phyloP scores from a whole-genome alignment of 2,113 vertebrate species.

The Heterotis niloticus region DNA sequence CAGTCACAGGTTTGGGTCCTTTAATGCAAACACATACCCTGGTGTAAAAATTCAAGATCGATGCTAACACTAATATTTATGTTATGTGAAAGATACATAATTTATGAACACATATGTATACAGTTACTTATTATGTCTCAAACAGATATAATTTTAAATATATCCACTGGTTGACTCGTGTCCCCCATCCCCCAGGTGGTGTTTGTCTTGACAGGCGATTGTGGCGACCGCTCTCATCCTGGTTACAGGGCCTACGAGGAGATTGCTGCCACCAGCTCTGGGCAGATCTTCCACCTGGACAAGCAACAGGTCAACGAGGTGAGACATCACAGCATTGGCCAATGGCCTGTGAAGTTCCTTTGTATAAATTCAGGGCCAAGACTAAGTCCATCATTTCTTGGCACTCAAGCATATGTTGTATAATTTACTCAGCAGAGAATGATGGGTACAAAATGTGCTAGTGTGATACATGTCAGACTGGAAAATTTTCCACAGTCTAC shows the following conservation, averaged over 20 bases:
- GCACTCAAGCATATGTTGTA: not conserved
- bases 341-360: not conserved
- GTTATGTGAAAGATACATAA: too few species aligned
- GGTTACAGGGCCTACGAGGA: conserved; percentile 87
- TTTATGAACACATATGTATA: too few species aligned
- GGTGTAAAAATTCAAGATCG: too few species aligned
- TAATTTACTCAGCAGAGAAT: not conserved
- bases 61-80: too few species aligned
- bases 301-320: conserved; percentile 94
- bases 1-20: conserved; percentile 77
- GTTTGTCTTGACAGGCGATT: conserved; percentile 90
- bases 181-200: conserved; percentile 67
- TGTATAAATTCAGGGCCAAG: too few species aligned
- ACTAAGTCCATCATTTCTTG: not conserved
- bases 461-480: too few species aligned
- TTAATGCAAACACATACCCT: too few species aligned
- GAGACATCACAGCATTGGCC: conserved; percentile 37
- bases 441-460: not conserved
- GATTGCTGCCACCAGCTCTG: conserved; percentile 83
- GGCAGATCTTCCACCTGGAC: conserved; percentile 91
- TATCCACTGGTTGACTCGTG: not conserved
- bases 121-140: not conserved
- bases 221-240: conserved; percentile 84
- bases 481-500: not conserved
- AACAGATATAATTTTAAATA: too few species aligned